Percentiles rank a stretch among this genome's conserved stretches.
Conservation (phyloP, 2,797 vertebrate genomes). For the Eutrigla gurnardus region DNA sequence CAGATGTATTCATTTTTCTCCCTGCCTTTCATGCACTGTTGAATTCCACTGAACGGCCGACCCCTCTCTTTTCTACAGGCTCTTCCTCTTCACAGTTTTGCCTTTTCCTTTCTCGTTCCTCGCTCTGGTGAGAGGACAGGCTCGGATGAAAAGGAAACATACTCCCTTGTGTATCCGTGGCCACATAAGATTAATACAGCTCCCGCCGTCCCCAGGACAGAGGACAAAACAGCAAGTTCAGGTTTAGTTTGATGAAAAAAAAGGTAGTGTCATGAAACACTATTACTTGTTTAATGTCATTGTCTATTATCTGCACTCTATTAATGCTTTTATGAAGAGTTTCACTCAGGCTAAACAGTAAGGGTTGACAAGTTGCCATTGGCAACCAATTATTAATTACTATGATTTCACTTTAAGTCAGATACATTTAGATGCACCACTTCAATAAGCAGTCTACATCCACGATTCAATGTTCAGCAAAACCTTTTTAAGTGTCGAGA, state of each 20-base stretch:
- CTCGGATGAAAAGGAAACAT: conserved; percentile 57
- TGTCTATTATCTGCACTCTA: background rate
- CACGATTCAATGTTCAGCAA: conserved; percentile 1
- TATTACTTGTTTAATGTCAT: background rate
- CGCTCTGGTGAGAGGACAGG: conserved; percentile 49
- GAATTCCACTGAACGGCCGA: conserved; percentile 59
- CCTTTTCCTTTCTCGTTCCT: conserved; percentile 48
- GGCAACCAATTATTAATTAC: background rate
- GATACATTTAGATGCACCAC: background rate
- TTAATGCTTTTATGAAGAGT: conserved; percentile 14
- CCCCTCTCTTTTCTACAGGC: conserved; percentile 57
- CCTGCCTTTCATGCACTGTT: conserved; percentile 65
- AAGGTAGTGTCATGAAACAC: conserved; percentile 5
- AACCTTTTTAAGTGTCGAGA: conserved; percentile 28
- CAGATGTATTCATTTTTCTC: conserved; percentile 72
- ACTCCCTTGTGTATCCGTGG: conserved; percentile 41
- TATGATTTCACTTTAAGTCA: conserved; percentile 8
- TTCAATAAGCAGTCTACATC: conserved; percentile 2
- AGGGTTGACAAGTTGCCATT: background rate
- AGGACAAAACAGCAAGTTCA: conserved; percentile 43
- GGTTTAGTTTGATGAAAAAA: conserved; percentile 14
- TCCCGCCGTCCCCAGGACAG: conserved; percentile 20
- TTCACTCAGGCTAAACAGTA: background rate
- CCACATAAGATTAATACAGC: conserved; percentile 35
- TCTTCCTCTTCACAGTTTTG: conserved; percentile 54